Base-by-base conservation (phyloP, 2,888 invertebrate genomes). In the Amitus sp. region DNA sequence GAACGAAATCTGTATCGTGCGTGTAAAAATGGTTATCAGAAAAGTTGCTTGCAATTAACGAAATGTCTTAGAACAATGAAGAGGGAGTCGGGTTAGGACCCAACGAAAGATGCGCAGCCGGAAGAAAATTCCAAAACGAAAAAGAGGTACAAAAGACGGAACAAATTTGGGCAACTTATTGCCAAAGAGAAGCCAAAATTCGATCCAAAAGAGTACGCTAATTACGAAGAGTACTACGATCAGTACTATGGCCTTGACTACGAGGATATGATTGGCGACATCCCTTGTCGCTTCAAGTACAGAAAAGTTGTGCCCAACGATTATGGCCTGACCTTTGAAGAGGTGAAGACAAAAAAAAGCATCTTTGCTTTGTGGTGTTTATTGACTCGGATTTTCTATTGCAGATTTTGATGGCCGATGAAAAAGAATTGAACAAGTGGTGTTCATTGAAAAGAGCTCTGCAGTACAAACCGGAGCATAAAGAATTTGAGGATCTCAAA, bases 231-330 rank as follows among this genome's bases (percentile, higher is more conserved):
- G 71, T 96, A 96, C 77, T 89, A 96, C 78, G 95, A 98, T 73
- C 96, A 98, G 81, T 98, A 97, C 80, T 98, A 98, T 78, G 89
- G 92, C 73, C 85, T 98, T 77, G 95, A 98, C 82, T 98, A 93
- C 80, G 98, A 98, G 78, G 98, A 99, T 82, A 88, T 98, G 47
- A 91, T 98, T 46, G 97, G 90, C 0, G 96, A 97, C 76, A 82
- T 92, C 69, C 95, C 95, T 0, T 96, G 96, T 60, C 86, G 94
- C 69, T 99, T 97, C 82, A 96, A 95, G 76, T 99, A 99, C 78
- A 86, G 96, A 20, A 87, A 93, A 78, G 96, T 94, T 0, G 86
- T 90, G 34, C 91, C 96, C 0, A 98, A 98, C 80, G 90, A 92
- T 82, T 99, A 92, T 83, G 99, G 99, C 0, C 85, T 99, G 18